Evolutionary conservation across 2,113 vertebrate species (phyloP), one percentile per base, ranked within the genome.

Genomic region (Speoplatyrhinus poulsoni): DNA sequence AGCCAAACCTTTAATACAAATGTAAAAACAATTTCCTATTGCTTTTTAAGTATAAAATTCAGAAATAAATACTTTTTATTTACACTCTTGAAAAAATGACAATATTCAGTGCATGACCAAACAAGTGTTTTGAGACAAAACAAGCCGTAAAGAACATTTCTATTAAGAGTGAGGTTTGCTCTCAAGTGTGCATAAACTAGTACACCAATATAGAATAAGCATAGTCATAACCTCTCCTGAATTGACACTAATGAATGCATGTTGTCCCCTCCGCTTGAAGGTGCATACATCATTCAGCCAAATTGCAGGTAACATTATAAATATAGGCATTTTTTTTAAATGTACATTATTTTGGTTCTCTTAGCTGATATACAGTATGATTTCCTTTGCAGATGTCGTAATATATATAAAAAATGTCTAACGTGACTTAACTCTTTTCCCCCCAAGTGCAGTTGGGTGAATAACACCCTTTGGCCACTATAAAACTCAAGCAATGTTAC

Each of bases 41-140:
- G 67, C 65, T 84, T 70, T 66, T 72, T 81, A 76, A 82, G 85
- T 89, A 88, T 88, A 89, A 86, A 90, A 86, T 80, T 87, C 75
- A 83, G 74, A 83, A 92, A 92, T 93, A 93, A 93, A 93, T 93
- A 93, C 90, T 88, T 90, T 67, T 19, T 87, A 90, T 91, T 90
- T 88, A 92, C 86, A 91, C 64, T 67, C 54, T 61, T 82, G 63
- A 80, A 41, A 62, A 69, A 77, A 74, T 67, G 15, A 81, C 72
- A 76, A 90, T 89, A 87, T 90, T 92, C 92, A 93, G 93, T 91
- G 91, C 91, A 92, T 90, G 85, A 84, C 78, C 82, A 91, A 90
- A 90, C 73, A 87, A 76, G 46, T 86, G 26, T 81, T 79, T 82
- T 76, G 57, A 80, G 64, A 85, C 58, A 60, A 82, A 77, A 87